Conservation (phyloP, 35 echinoderm and acorn worm species). For the Eucidaris tribuloides region DNA sequence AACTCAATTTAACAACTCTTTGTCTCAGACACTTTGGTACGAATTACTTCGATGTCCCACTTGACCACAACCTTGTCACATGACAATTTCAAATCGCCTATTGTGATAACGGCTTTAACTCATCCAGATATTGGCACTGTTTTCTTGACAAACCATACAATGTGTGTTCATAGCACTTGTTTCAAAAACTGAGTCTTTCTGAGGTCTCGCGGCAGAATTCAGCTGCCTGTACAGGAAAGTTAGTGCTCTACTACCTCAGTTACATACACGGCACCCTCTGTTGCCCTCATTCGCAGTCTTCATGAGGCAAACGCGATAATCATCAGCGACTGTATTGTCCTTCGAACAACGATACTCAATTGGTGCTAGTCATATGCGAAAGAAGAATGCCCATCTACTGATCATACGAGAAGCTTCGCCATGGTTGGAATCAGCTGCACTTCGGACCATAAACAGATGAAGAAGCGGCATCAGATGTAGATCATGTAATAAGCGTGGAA, state of each 20-base stretch:
- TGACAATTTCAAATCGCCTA: constrained; percentile 37
- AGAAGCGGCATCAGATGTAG: constrained; percentile 68
- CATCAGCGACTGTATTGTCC: neutral
- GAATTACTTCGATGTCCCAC: neutral
- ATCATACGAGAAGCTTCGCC: constrained; percentile 58
- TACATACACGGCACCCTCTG: constrained; percentile 25
- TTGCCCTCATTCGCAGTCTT: constrained; percentile 46
- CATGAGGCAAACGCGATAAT: constrained; percentile 2
- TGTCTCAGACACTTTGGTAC: neutral
- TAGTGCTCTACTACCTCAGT: constrained; percentile 7
- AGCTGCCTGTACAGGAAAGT: constrained; percentile 21
- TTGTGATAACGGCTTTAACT: constrained; percentile 29
- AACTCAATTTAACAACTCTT: neutral
- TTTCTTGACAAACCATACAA: constrained; percentile 13
- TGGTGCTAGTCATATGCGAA: no score
- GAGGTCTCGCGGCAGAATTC: constrained; percentile 10
- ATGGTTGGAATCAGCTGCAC: constrained; percentile 35
- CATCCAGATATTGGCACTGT: neutral
- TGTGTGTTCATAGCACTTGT: no score
- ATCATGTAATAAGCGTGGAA: constrained; percentile 77
- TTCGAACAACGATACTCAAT: no score
- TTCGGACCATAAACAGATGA: constrained; percentile 30
- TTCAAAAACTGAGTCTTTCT: constrained; percentile 19
- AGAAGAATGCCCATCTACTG: no score
- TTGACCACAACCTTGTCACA: constrained; percentile 14